Evolutionary conservation across 2,888 invertebrate species (phyloP), one percentile per base, ranked within the genome.

Genomic region (Lingula anatina): DNA sequence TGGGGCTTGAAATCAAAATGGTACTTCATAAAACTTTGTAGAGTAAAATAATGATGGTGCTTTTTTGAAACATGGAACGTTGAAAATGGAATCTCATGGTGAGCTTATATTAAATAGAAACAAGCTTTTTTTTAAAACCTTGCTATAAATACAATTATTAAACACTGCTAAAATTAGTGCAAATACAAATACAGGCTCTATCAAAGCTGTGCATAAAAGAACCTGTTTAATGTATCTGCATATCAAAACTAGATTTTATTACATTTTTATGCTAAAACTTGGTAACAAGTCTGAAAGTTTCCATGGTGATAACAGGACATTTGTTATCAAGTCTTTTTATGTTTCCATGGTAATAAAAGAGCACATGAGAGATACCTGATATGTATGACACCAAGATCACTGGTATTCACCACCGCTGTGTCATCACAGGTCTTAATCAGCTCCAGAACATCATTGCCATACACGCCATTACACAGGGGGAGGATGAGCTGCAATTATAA

Each of bases 401-500:
- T 85, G 47, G 79, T 80, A 15, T 81, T 81, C 23, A 88, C 79
- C n/a, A 81, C 75, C 18, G 86, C 83, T 49, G 85, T 85, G 58
- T 86, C 84, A 73, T 89, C 89, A 67, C 88, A 88, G 26, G 82
- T 82, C 62, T 84, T 84, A 41, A 93, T 74, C 46, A 86, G 81
- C 15, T 83, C 80, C 21, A 90, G 58, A 0, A 86, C 84, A 0
- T 83, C 82, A 46, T 83, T 77, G 0, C 84, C 78, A 70, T 90
- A 86, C 23, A 90, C 79, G 23, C 87, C 78, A 58, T 86, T 84
- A 1, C 89, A 84, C n/a, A 89, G 75, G 51, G 79, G 68, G 2
- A 81, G 54, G 12, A 78, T 57, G 37, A 62, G 57, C 69, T 69
- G 45, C 1, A 63, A 57, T 39, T 9, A 12, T 12, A 31, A 31